Evolutionary conservation across 35 echinoderm and acorn worm genomes (phyloP).

Genomic region (Nesometra sesokonis): DNA sequence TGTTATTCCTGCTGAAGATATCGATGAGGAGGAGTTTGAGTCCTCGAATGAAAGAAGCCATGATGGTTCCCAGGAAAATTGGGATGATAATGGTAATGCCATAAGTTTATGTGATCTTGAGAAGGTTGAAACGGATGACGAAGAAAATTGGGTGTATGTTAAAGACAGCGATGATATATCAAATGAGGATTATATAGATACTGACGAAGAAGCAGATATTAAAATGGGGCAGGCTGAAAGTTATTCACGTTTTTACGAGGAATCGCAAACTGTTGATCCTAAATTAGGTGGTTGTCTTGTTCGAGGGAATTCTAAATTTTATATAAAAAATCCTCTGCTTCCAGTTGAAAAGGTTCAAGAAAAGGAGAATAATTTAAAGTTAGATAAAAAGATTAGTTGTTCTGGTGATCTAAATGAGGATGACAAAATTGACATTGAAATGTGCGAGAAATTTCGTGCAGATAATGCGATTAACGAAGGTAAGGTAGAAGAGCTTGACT

Average conservation of each 20-base stretch:
- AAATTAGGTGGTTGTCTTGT: not conserved
- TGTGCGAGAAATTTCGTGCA: not conserved
- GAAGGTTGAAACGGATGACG: not conserved
- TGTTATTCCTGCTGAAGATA: not conserved
- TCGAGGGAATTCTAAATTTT: not conserved
- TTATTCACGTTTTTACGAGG: not conserved
- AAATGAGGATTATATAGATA: not conserved
- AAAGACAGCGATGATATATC: not conserved
- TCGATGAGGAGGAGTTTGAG: not conserved
- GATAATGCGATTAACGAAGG: not conserved
- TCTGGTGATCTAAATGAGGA: not conserved
- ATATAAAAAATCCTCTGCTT: not conserved
- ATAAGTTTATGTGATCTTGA: not conserved
- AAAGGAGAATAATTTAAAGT: not conserved
- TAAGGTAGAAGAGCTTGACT: not conserved
- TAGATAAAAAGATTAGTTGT: not conserved
- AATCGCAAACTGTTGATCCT: not conserved
- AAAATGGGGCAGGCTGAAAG: not conserved
- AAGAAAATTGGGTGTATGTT: not conserved
- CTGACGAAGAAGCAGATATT: not conserved
- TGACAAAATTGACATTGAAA: not conserved
- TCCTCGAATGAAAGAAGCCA: not conserved
- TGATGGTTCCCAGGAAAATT: not conserved
- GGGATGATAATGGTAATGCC: not conserved
- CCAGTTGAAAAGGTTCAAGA: not conserved